Percentiles rank a stretch among this genome's conserved stretches.
phyloP scores from a whole-genome alignment of 1,140 invertebrate genomes.

The Cecropterus lyciades region DNA sequence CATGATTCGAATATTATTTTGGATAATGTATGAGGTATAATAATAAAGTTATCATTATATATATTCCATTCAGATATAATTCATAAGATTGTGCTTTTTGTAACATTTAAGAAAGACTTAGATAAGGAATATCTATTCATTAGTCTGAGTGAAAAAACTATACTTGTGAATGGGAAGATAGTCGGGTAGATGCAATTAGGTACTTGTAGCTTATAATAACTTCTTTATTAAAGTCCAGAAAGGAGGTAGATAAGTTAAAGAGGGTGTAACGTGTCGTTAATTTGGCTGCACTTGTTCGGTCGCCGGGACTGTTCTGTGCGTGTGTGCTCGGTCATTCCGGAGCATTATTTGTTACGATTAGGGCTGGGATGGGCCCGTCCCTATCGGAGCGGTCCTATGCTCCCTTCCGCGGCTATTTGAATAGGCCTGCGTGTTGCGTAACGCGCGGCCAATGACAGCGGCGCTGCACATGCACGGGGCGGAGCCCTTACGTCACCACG shows the following conservation, averaged over 20 bases:
- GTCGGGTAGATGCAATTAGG: too few species aligned
- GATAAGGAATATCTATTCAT: too few species aligned
- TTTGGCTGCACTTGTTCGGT: constrained; percentile 72
- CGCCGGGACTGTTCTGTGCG: constrained; percentile 40
- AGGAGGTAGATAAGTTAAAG: constrained; percentile 28
- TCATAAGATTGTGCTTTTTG: too few species aligned
- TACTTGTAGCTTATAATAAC: neutral
- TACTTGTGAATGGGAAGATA: too few species aligned
- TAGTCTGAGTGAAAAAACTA: too few species aligned
- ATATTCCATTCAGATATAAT: too few species aligned
- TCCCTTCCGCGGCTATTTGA: constrained; percentile 77
- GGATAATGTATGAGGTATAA: too few species aligned
- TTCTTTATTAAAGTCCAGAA: neutral
- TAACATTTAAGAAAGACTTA: too few species aligned
- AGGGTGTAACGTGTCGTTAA: constrained; percentile 72
- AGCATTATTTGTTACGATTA: constrained; percentile 70
- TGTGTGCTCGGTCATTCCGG: constrained; percentile 67
- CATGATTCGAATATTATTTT: too few species aligned
- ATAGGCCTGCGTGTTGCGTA: constrained; percentile 78
- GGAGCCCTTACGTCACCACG: constrained; percentile 78
- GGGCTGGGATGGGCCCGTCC: constrained; percentile 72
- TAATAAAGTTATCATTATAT: too few species aligned
- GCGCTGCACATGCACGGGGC: constrained; percentile 77
- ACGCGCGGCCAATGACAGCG: constrained; percentile 80
- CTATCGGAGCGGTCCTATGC: constrained; percentile 68